A percentile compares a stretch with the other conserved stretches of the same genome.
phyloP scores from a whole-genome alignment of 2,113 vertebrate genomes.

The Psephotus haematonotus region DNA sequence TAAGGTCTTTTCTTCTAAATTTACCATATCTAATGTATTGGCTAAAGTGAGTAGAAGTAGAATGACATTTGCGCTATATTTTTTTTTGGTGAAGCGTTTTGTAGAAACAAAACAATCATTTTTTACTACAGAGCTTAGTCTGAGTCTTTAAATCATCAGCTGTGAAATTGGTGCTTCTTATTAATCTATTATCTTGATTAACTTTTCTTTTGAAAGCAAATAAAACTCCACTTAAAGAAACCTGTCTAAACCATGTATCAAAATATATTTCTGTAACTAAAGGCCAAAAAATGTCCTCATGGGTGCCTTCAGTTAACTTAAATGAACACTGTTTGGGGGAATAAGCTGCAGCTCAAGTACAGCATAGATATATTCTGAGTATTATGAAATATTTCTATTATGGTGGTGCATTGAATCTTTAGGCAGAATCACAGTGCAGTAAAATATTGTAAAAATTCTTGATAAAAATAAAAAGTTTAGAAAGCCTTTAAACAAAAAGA shows the following conservation, averaged over 20 bases:
- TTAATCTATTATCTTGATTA: neutral
- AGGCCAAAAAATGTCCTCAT: neutral
- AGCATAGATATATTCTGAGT: neutral
- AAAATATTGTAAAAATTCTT: neutral
- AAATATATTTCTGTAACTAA: neutral
- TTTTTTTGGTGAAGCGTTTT: neutral
- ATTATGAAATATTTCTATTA: neutral
- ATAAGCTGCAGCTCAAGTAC: neutral
- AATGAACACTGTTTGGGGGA: neutral
- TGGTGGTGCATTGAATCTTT: neutral
- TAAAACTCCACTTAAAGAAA: neutral
- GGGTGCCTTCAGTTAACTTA: neutral
- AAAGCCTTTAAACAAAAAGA: neutral
- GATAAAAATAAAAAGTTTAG: neutral
- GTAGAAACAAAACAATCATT: neutral
- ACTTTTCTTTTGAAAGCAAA: neutral
- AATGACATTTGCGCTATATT: neutral
- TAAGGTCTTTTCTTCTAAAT: neutral
- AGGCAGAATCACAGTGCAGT: neutral
- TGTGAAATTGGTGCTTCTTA: neutral
- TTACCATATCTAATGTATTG: neutral
- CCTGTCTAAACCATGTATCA: neutral
- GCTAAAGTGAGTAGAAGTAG: neutral
- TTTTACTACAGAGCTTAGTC: neutral
- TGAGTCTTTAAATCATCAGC: neutral